Conservation (phyloP, 2,888 invertebrate genomes). For the Sinentomon sp. region DNA sequence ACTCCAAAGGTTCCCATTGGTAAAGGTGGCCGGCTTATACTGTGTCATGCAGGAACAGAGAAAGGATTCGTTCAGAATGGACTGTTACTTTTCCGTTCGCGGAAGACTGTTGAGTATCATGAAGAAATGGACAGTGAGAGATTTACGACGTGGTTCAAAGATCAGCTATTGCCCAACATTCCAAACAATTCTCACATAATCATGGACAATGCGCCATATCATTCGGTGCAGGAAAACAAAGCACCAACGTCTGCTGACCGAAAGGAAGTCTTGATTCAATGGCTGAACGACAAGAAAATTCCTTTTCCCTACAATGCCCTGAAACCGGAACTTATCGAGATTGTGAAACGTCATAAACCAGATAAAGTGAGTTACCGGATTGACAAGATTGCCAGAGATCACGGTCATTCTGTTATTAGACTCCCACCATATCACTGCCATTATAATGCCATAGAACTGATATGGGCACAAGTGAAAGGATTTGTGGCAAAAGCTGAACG, state of each 20-base stretch:
- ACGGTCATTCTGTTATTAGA: not conserved
- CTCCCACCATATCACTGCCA: slow-evolving; percentile 1
- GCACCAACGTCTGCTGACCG: not conserved
- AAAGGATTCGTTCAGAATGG: too few species aligned
- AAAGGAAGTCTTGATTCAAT: not conserved
- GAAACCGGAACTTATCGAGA: not conserved
- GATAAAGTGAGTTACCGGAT: not conserved
- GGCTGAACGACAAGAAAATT: not conserved
- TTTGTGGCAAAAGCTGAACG: too few species aligned
- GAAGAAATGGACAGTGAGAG: too few species aligned
- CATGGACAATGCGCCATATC: too few species aligned
- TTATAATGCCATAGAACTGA: not conserved
- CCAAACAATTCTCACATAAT: too few species aligned
- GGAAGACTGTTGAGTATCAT: too few species aligned
- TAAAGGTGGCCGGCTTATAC: too few species aligned
- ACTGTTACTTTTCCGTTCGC: too few species aligned
- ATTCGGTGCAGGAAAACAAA: not conserved
- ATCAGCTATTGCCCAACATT: too few species aligned
- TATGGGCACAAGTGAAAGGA: not conserved
- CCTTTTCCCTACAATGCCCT: not conserved
- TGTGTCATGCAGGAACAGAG: too few species aligned
- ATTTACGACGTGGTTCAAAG: too few species aligned
- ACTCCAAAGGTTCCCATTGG: too few species aligned
- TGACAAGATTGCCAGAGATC: not conserved
- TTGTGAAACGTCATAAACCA: not conserved